phyloP scores from a whole-genome alignment of 2,797 vertebrate species.

The Odontamblyopus rebecca region DNA sequence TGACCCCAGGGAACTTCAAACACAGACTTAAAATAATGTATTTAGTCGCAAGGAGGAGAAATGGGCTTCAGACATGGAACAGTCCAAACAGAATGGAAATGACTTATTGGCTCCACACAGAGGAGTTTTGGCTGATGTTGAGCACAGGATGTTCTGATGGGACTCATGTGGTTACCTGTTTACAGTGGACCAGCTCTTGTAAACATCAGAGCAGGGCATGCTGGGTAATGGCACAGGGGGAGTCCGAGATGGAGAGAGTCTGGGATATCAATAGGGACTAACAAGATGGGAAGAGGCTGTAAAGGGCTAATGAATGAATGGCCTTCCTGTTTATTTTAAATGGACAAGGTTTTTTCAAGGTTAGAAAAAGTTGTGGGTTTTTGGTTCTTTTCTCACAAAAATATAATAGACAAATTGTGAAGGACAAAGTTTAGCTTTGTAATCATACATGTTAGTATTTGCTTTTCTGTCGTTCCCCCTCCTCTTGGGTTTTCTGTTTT shows the following conservation, averaged over 20 bases:
- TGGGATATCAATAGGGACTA: slow-evolving; percentile 4
- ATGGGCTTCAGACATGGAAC: slow-evolving; percentile 16
- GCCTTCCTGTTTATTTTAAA: neutral
- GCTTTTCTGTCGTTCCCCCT: neutral
- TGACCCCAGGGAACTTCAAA: slow-evolving; percentile 19
- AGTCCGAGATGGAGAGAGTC: neutral
- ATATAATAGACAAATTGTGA: neutral
- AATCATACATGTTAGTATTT: neutral
- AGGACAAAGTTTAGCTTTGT: neutral
- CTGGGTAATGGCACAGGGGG: slow-evolving; percentile 10
- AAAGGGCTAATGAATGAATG: neutral
- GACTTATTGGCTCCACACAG: slow-evolving; percentile 20
- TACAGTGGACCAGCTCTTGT: slow-evolving; percentile 20
- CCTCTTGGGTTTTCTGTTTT: too few species aligned
- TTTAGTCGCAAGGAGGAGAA: slow-evolving; percentile 22
- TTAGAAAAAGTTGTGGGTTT: neutral
- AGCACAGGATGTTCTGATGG: slow-evolving; percentile 54
- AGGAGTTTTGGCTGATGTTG: slow-evolving; percentile 25
- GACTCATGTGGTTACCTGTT: slow-evolving; percentile 30
- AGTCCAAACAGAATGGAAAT: slow-evolving; percentile 5
- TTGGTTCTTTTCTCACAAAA: neutral
- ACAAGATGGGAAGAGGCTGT: neutral
- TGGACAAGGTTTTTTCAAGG: neutral
- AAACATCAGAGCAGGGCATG: slow-evolving; percentile 42
- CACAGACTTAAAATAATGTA: slow-evolving; percentile 11